These are phyloP conservation scores for Pseudomugil tenellus DNA, from an alignment of 2,797 vertebrate genomes.

Conservation along the genomic window DNA sequence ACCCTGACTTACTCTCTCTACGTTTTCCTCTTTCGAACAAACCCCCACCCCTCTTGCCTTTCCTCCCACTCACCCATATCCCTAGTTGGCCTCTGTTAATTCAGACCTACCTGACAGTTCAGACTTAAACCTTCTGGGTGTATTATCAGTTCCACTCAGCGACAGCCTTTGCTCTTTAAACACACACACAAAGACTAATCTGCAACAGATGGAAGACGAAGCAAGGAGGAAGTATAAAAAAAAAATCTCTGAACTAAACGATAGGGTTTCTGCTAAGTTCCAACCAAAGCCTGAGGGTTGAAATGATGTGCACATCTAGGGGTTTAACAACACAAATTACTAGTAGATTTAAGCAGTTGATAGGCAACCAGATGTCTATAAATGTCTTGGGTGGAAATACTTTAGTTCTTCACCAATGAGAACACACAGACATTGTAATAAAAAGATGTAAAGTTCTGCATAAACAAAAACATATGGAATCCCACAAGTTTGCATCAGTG, in stretches of 20 bases:
- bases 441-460: conserved; percentile 31
- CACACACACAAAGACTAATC: conserved; percentile 74
- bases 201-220: conserved; percentile 74
- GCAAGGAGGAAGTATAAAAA: conserved; percentile 68
- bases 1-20: conserved; percentile 35
- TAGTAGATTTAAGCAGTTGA: conserved; percentile 58
- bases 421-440: conserved; percentile 16
- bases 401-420: conserved; percentile 34
- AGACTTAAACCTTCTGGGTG: conserved; percentile 76
- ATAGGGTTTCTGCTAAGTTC: conserved; percentile 66
- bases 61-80: conserved; percentile 61
- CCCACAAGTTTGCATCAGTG: conserved; percentile 3
- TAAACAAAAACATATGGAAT: conserved; percentile 53
- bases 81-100: conserved; percentile 75
- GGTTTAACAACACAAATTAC: conserved; percentile 63
- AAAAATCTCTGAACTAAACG: conserved; percentile 69
- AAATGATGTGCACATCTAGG: conserved; percentile 58
- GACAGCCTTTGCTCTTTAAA: conserved; percentile 69
- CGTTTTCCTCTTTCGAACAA: conserved; percentile 17
- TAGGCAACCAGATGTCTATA: conserved; percentile 66
- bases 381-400: conserved; percentile 37
- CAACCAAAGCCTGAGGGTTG: conserved; percentile 50
- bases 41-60: conserved; percentile 2
- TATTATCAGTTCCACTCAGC: conserved; percentile 67
- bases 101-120: conserved; percentile 78